Evolutionary conservation across 2,113 vertebrate genomes (phyloP), one percentile per base, ranked within the genome.

Genomic region (Procavia capensis): DNA sequence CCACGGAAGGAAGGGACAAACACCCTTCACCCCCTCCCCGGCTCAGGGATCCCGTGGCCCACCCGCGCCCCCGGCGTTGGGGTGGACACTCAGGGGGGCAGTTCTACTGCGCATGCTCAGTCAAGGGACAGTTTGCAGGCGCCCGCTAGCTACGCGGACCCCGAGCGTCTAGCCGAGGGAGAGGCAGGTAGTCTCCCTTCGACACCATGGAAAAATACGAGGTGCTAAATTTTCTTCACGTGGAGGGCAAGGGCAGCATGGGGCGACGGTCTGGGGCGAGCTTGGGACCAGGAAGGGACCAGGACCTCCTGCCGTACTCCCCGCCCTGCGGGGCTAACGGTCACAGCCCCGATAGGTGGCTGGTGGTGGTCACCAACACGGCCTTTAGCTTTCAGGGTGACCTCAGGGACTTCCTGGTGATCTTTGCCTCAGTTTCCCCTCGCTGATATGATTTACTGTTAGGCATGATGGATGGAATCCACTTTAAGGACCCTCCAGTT

Each of bases 171-270:
- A 1, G 25, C 3, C 3, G 45, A 31, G 50, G 8, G 59, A 8
- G 25, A 4, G n/a, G 36, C 36, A 19, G 0, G 31, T 63, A 41
- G 41, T 66, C 34, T 11, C 25, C 5, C 24, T 39, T 24, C 13
- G 2, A 59, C 39, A 6, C 36, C 1, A 98, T 98, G 97, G 96
- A 98, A 27, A 97, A 97, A 47, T 98, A 96, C 70, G 68, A 97
- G 97, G 97, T 98, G 96, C 88, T n/a, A 3, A 34, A 41, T 1
- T 8, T 87, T 43, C 34, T 85, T 25, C 76, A 57, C 8, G 57
- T 24, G 16, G 61, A 79, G 50, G 66, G 25, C 24, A 2, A n/a
- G 57, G 64, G 47, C 19, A 13, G 43, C 66, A 20, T 45, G 59
- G 34, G 29, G 68, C 17, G 17, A 50, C 0, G 22, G 25, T 22